A percentile compares a stretch with the other conserved stretches of the same genome.
These are phyloP conservation scores for Sebastes oblongus DNA, from an alignment of 2,797 vertebrate species.

Conservation along the genomic window DNA sequence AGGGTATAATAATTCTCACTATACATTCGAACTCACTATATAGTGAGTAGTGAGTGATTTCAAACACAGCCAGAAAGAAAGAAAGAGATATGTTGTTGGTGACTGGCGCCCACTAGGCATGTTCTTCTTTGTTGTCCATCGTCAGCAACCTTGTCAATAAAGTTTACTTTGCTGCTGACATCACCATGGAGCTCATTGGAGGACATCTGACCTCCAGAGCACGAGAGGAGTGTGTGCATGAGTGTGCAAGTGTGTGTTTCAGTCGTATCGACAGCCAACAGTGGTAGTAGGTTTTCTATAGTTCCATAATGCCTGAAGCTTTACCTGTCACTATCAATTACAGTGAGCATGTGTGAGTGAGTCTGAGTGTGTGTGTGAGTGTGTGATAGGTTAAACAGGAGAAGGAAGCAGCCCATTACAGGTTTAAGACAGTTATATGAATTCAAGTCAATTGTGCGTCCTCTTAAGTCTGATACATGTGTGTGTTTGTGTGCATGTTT, in stretches of 20 bases:
- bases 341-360: slow-evolving; percentile 5
- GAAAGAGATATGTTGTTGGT: slow-evolving; percentile 2
- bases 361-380: neutral
- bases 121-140: slow-evolving; percentile 54
- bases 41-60: neutral
- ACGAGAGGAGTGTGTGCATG: slow-evolving; percentile 66
- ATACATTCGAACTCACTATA: too few species aligned
- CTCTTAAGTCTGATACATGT: slow-evolving; percentile 14
- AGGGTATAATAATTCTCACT: too few species aligned
- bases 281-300: slow-evolving; percentile 50
- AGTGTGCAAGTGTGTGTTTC: slow-evolving; percentile 19
- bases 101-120: slow-evolving; percentile 42
- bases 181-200: slow-evolving; percentile 78
- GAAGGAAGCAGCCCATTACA: slow-evolving; percentile 25
- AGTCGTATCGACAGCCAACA: slow-evolving; percentile 36
- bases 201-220: slow-evolving; percentile 78
- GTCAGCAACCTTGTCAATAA: slow-evolving; percentile 83
- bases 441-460: slow-evolving; percentile 20
- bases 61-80: neutral
- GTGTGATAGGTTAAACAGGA: neutral
- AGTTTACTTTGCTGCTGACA: slow-evolving; percentile 78
- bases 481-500: slow-evolving; percentile 34
- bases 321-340: slow-evolving; percentile 61
- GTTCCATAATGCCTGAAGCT: slow-evolving; percentile 50
- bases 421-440: slow-evolving; percentile 33